Conservation (phyloP, 1,140 invertebrate species). For the Drosophila albomicans region DNA sequence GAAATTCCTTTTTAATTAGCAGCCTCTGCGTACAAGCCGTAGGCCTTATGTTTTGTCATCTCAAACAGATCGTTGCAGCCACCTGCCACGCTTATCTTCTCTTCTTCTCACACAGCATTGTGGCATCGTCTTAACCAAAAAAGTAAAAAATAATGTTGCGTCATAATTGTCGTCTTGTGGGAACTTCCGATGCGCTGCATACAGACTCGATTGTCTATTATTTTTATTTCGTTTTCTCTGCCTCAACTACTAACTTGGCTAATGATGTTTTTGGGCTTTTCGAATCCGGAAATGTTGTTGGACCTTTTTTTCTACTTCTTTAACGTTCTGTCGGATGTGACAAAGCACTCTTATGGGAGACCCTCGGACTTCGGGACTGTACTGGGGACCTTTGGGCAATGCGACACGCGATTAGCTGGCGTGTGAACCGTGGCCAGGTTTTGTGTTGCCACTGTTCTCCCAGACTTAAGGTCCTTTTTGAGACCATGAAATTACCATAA, state of each 20-base stretch:
- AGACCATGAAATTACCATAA: constrained; percentile 70
- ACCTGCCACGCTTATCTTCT: background rate
- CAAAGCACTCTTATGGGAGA: constrained; percentile 41
- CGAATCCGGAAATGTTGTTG: constrained; percentile 66
- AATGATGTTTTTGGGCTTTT: constrained; percentile 73
- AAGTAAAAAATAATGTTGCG: constrained; percentile 73
- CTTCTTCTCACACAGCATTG: background rate
- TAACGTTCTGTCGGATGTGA: constrained; percentile 63
- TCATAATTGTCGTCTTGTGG: constrained; percentile 76
- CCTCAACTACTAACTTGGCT: constrained; percentile 44
- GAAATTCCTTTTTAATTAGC: constrained; percentile 82
- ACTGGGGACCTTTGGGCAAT: background rate
- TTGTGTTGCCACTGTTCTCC: constrained; percentile 20
- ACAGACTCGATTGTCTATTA: constrained; percentile 31
- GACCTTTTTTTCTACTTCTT: constrained; percentile 6
- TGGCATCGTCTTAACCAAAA: constrained; percentile 55
- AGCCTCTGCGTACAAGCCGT: constrained; percentile 53
- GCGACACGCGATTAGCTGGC: constrained; percentile 34
- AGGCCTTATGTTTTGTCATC: constrained; percentile 31
- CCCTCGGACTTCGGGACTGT: background rate
- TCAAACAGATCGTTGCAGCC: constrained; percentile 13
- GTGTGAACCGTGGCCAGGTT: constrained; percentile 58
- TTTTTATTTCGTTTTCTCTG: constrained; percentile 20
- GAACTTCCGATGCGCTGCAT: constrained; percentile 67
- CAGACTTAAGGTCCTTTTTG: constrained; percentile 29